Percentiles rank a stretch among this genome's conserved stretches.
Conservation (phyloP, 1,140 invertebrate species). For the Stegodyphus mimosarum region DNA sequence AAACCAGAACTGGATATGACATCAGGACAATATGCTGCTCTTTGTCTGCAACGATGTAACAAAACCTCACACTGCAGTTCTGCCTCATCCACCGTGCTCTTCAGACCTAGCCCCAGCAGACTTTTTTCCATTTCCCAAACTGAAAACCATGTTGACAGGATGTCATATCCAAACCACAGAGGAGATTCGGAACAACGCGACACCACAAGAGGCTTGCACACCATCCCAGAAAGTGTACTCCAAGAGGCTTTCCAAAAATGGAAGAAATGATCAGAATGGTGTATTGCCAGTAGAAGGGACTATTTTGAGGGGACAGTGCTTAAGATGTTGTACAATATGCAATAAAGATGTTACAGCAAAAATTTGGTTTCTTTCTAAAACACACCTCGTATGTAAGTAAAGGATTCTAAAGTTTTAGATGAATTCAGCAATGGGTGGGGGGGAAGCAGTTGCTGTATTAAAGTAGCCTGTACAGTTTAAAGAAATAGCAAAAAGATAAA, state of each 20-base stretch:
- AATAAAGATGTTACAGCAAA: too few species aligned
- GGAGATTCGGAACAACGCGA: not conserved
- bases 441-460: not conserved
- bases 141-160: not conserved
- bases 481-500: not conserved
- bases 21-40: not conserved
- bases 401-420: too few species aligned
- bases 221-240: too few species aligned
- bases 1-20: not conserved
- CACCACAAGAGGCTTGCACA: not conserved
- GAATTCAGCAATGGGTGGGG: not conserved
- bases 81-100: not conserved
- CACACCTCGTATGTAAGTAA: too few species aligned
- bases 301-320: too few species aligned
- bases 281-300: too few species aligned
- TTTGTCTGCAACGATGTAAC: not conserved
- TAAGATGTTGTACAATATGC: too few species aligned
- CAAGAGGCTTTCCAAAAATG: too few species aligned
- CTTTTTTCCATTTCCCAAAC: not conserved
- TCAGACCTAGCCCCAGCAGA: not conserved
- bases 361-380: too few species aligned
- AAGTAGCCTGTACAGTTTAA: not conserved
- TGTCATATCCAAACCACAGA: not conserved
- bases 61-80: not conserved
- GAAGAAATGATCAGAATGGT: too few species aligned